These are phyloP conservation scores for Hyaena hyaena DNA, from an alignment of 2,113 vertebrate species.

Conservation along the genomic window DNA sequence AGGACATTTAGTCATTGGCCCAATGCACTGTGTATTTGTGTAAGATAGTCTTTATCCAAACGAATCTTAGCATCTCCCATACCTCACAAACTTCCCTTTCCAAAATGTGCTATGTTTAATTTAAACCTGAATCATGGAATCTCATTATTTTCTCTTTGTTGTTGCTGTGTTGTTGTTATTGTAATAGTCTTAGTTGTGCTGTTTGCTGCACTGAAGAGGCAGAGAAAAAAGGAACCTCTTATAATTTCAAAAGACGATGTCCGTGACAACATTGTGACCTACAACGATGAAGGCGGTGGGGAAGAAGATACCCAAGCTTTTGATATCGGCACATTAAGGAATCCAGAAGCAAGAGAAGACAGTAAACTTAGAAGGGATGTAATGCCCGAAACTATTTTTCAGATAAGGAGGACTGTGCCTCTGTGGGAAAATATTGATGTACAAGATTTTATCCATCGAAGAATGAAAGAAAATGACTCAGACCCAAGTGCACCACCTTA, in stretches of 20 bases:
- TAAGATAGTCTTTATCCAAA: neutral
- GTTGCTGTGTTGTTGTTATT: neutral
- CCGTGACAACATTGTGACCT: constrained; percentile 90
- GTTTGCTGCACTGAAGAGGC: constrained; percentile 87
- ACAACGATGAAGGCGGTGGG: constrained; percentile 91
- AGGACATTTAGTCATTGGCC: accelerated
- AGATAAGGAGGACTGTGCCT: constrained; percentile 85
- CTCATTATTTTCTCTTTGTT: neutral
- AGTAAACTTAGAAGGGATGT: constrained; percentile 88
- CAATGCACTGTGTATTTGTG: neutral
- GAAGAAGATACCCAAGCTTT: constrained; percentile 92
- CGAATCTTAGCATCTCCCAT: neutral
- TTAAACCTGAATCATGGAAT: neutral
- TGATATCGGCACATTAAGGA: constrained; percentile 89
- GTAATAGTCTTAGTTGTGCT: constrained; percentile 87
- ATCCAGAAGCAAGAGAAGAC: constrained; percentile 89
- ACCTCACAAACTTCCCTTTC: neutral
- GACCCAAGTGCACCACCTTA: constrained; percentile 90
- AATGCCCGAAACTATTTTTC: constrained; percentile 89
- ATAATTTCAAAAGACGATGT: constrained; percentile 91
- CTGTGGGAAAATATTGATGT: constrained; percentile 90
- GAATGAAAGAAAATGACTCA: constrained; percentile 88
- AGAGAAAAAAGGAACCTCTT: constrained; percentile 89
- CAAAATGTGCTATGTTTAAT: neutral
- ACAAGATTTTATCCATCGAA: constrained; percentile 89